Percentiles rank a stretch among this genome's conserved stretches.
phyloP scores from a whole-genome alignment of 2,888 invertebrate genomes.

The Celastrina argiolus region DNA sequence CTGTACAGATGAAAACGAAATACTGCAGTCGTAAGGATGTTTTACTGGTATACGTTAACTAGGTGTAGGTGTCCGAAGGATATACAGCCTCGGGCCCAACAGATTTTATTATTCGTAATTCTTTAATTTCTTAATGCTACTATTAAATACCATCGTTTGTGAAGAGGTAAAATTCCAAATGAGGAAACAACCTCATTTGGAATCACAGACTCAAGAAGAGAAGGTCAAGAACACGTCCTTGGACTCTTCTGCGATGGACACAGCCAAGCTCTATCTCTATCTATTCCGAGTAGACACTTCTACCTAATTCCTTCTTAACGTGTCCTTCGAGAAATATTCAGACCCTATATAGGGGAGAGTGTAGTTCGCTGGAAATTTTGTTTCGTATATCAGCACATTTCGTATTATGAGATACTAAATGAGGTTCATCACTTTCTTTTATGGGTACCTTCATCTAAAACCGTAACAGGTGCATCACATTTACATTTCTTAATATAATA shows the following conservation, averaged over 20 bases:
- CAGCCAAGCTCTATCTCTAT: too few species aligned
- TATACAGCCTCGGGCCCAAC: background rate
- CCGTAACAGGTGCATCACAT: background rate
- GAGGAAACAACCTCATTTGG: too few species aligned
- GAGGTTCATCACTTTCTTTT: conserved; percentile 11
- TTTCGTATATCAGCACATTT: background rate
- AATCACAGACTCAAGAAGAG: too few species aligned
- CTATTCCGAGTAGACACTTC: background rate
- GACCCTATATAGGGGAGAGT: background rate
- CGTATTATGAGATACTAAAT: background rate
- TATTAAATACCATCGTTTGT: too few species aligned
- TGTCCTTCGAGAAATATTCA: background rate
- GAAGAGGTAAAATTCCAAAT: too few species aligned
- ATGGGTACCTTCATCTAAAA: background rate
- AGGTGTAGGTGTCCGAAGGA: background rate
- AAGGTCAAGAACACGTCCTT: too few species aligned
- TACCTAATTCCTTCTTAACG: background rate
- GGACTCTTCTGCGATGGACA: too few species aligned
- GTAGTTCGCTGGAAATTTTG: background rate
- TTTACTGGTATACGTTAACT: background rate
- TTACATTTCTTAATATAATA: background rate
- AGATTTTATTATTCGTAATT: background rate
- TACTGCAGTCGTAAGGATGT: conserved; percentile 16
- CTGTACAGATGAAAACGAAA: conserved; percentile 19
- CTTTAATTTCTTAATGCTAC: too few species aligned